Base-by-base conservation (phyloP, 2,888 invertebrate species). In the Plusia festucae region DNA sequence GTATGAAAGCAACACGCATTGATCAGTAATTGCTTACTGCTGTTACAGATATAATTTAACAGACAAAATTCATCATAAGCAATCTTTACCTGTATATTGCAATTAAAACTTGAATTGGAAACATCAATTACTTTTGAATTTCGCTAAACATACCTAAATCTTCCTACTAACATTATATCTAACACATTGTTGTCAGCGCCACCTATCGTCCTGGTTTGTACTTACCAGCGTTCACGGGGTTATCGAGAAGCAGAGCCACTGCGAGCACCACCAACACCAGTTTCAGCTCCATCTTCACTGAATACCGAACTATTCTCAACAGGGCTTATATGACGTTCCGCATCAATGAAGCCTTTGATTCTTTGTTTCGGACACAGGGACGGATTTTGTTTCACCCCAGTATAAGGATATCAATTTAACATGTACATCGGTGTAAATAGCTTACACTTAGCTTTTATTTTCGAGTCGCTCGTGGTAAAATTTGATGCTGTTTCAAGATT, bases 201-300 rank as follows among this genome's bases (percentile, higher is more conserved):
- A 44, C 16, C 52, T 52, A 57, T 56, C 56, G 52, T 58, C 53
- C n/a, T 44, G 32, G 32, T 15, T 32, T 11, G 49, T 16, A 65
- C 91, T 90, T 72, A 93, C 93, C 93, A 72, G 91, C 92, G 2
- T 76, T 49, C 22, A 84, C 88, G 8, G 77, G 68, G 20, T 79
- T 68, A 52, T 73, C 73, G 59, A 78, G 49, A 32, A 82, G 22
- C 16, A 85, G 22, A 32, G 81, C 65, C 27, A 90, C 27, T 16
- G 80, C 60, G 22, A 85, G 30, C 53, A 84, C 55, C 16, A 89
- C 53, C 11, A 90, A 60, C 16, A 82, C 65, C 56, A 87, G 60
- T 65, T 86, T 88, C 34, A 68, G 68, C 65, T 88, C 80, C 92
- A 92, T 92, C 78, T 83, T 74, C 64, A 67, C 65, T 59, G 53